phyloP scores from a whole-genome alignment of 2,888 invertebrate species.

The Cremastinae sp. region DNA sequence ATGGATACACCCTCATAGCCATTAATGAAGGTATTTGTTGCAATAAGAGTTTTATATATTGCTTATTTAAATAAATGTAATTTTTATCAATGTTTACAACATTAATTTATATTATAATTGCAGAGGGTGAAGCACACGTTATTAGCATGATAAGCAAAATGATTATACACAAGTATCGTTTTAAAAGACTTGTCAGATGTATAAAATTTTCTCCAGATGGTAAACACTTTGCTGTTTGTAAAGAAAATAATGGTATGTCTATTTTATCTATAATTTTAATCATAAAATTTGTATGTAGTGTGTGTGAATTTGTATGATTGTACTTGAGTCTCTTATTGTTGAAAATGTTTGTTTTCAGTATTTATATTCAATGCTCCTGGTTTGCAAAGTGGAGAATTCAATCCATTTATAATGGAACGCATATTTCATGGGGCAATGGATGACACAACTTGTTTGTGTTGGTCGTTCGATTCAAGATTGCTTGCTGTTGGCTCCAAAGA shows the following conservation, averaged over 20 bases:
- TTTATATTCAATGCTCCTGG: slow-evolving; percentile 94
- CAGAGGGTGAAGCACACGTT: slow-evolving; percentile 90
- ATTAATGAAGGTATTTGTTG: slow-evolving; percentile 89
- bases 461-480: slow-evolving; percentile 95
- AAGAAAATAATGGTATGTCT: slow-evolving; percentile 88
- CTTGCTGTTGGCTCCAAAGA: slow-evolving; percentile 96
- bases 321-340: slow-evolving; percentile 29
- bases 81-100: background rate
- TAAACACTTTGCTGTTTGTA: slow-evolving; percentile 94
- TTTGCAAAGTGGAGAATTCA: slow-evolving; percentile 89
- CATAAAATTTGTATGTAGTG: no score
- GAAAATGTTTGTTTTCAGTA: slow-evolving; percentile 81
- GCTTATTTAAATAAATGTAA: background rate
- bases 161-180: slow-evolving; percentile 91
- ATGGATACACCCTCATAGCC: slow-evolving; percentile 91
- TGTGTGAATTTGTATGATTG: slow-evolving; percentile 22
- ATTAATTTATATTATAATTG: slow-evolving; percentile 59
- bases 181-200: slow-evolving; percentile 88
- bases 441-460: slow-evolving; percentile 92
- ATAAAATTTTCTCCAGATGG: slow-evolving; percentile 97
- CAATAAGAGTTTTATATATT: background rate
- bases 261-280: background rate
- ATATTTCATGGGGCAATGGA: slow-evolving; percentile 92
- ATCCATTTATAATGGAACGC: slow-evolving; percentile 92
- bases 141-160: slow-evolving; percentile 92